Evolutionary conservation across 1,140 invertebrate genomes (phyloP), one percentile per base, ranked within the genome.

Genomic region (Drosophila setifemur): DNA sequence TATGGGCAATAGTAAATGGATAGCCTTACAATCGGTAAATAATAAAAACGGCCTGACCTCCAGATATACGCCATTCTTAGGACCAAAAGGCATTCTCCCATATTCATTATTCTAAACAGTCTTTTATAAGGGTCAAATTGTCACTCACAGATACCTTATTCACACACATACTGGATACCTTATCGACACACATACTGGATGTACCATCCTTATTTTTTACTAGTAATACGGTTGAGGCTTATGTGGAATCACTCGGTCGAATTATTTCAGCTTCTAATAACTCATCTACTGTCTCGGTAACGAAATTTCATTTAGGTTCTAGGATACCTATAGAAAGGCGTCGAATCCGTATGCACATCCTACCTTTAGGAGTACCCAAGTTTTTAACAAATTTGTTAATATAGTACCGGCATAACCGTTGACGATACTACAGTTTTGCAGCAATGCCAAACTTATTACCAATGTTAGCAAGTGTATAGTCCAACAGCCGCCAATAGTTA

Each of bases 101-200:
- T n/a, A n/a, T n/a, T 39, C 25, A 47, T n/a, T n/a, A n/a, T n/a
- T n/a, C n/a, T n/a, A n/a, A n/a, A n/a, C n/a, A n/a, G n/a, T n/a
- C n/a, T n/a, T n/a, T n/a, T n/a, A n/a, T n/a, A 55, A 12, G 7
- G 35, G 2, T 4, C 25, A 45, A 35, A 45, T 55, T 40, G 31
- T 40, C 19, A 18, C 25, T 8, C 14, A 42, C 26, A 1, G 42
- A 49, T 11, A 8, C 9, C 14, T 43, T 57, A 25, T 52, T 60
- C 6, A 55, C 5, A 3, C 45, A n/a, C n/a, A n/a, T n/a, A n/a
- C 45, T 25, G 53, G 18, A 7, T 50, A 61, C n/a, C n/a, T n/a
- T n/a, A 26, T 61, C 45, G 3, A 58, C 21, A 25, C 53, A 58
- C 52, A 67, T 58, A 12, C 63, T n/a, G 31, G 8, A 19, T 25